phyloP scores from a whole-genome alignment of 1,140 invertebrate genomes.

The Drosophila tani region DNA sequence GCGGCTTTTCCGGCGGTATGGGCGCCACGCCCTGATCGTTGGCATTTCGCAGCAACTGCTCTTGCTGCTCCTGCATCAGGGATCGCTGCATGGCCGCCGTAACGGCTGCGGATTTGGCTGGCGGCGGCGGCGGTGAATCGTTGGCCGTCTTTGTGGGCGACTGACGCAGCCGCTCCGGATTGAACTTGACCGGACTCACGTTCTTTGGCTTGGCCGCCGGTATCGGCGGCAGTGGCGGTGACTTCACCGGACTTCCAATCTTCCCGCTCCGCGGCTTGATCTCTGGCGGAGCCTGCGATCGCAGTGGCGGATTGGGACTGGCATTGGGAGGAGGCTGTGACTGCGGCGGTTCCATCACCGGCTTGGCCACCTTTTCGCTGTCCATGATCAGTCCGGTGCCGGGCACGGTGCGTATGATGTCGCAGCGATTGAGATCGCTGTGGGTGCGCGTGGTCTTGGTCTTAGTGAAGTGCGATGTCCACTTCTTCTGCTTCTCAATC shows the following conservation, averaged over 20 bases:
- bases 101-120: conserved; percentile 78
- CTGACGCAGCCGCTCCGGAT: conserved; percentile 63
- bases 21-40: conserved; percentile 46
- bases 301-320: conserved; percentile 61
- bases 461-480: conserved; percentile 95
- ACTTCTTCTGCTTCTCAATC: conserved; percentile 95
- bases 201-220: conserved; percentile 80
- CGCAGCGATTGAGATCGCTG: conserved; percentile 88
- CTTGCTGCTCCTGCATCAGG: conserved; percentile 62
- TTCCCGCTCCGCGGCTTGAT: conserved; percentile 80
- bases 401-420: conserved; percentile 83
- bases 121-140: conserved; percentile 69
- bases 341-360: conserved; percentile 26
- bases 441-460: conserved; percentile 88
- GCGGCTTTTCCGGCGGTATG: conserved; percentile 78
- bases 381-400: conserved; percentile 80
- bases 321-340: conserved; percentile 11
- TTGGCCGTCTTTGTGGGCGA: conserved; percentile 72
- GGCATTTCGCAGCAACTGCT: conserved; percentile 45
- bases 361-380: conserved; percentile 50
- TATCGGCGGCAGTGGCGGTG: conserved; percentile 82
- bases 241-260: conserved; percentile 81
- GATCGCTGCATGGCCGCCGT: conserved; percentile 74
- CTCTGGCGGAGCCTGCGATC: conserved; percentile 64
- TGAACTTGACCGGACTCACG: conserved; percentile 74